phyloP scores from a whole-genome alignment of 2,113 vertebrate species.

The Mesocricetus auratus region DNA sequence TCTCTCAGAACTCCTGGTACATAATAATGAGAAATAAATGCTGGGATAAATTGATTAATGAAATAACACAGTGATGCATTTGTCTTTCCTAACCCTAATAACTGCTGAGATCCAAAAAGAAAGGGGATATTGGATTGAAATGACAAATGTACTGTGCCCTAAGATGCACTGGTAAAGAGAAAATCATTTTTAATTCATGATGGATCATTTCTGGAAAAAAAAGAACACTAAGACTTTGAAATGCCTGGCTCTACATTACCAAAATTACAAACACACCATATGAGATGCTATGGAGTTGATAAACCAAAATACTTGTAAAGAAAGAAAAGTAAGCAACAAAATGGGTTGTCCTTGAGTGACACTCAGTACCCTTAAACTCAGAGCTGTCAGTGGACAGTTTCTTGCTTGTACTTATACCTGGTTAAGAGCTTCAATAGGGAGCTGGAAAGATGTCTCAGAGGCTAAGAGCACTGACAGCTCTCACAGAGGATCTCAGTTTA shows the following conservation, averaged over 20 bases:
- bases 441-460: neutral
- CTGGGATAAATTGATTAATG: neutral
- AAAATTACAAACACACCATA: neutral
- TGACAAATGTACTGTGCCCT: neutral
- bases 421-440: neutral
- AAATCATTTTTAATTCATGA: slow-evolving; percentile 30
- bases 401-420: neutral
- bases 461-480: neutral
- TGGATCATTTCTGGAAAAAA: neutral
- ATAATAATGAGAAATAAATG: neutral
- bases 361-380: neutral
- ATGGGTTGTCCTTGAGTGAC: neutral
- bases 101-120: neutral
- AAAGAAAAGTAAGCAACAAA: slow-evolving; percentile 12
- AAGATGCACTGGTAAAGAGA: neutral
- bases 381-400: neutral
- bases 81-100: neutral
- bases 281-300: neutral
- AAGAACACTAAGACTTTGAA: slow-evolving; percentile 37
- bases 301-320: slow-evolving; percentile 15
- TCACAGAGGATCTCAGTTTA: neutral
- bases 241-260: neutral
- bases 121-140: neutral
- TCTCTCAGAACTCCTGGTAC: slow-evolving; percentile 10
- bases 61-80: neutral